phyloP scores from a whole-genome alignment of 1,140 invertebrate genomes.

The Papilio polytes region DNA sequence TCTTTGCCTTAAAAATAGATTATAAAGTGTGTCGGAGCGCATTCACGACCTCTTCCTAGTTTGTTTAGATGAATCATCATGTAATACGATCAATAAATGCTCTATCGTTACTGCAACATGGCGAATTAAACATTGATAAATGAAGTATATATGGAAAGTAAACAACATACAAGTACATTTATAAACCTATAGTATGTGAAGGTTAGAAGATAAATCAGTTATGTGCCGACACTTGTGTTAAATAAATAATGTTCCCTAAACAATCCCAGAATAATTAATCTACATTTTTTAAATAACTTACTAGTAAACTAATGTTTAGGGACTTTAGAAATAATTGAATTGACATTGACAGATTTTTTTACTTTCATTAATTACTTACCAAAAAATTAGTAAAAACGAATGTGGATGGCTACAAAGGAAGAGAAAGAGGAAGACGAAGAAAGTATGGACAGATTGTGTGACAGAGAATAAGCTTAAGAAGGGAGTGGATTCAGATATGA shows the following conservation, averaged over 20 bases:
- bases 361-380: too few species aligned
- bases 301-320: too few species aligned
- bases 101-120: background rate
- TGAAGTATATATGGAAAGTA: background rate
- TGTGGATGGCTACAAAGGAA: too few species aligned
- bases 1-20: conserved; percentile 29
- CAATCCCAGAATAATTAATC: background rate
- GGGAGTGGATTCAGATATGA: too few species aligned
- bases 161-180: background rate
- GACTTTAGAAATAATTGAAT: too few species aligned
- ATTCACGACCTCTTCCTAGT: conserved; percentile 14
- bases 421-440: too few species aligned
- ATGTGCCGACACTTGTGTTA: conserved; percentile 1
- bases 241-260: background rate
- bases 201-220: conserved; percentile 1
- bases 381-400: too few species aligned
- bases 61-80: conserved; percentile 22
- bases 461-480: too few species aligned
- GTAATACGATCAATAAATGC: conserved; percentile 13
- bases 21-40: conserved; percentile 26
- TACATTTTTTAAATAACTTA: too few species aligned
- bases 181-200: background rate
- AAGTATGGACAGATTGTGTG: too few species aligned
- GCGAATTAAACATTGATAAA: background rate
- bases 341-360: too few species aligned